Base-by-base conservation (phyloP, 1,140 invertebrate species). In the Magallana ariakensis region DNA sequence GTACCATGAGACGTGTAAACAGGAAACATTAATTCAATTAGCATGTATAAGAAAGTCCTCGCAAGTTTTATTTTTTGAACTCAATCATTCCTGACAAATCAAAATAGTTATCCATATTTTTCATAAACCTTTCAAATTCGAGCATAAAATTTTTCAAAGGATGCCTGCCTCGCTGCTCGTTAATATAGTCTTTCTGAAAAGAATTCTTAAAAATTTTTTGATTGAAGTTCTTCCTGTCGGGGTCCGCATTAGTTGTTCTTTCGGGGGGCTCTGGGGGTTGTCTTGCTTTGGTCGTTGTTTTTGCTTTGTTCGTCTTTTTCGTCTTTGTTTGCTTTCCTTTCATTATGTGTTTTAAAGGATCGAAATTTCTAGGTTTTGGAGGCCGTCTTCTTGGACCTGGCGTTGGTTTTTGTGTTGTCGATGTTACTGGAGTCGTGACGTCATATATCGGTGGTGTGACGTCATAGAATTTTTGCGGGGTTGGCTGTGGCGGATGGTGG, bases 51-150 rank as follows among this genome's bases (percentile, higher is more conserved):
- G 1, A 46, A 46, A 46, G 5, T 46, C 33, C 33, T 5, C 33
- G 1, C 5, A 46, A 46, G 2, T 46, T 46, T 46, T 46, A 46
- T 46, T 46, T 46, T 46, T 46, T 46, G 33, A 46, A 46, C 33
- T 46, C 66, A 11, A 75, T 19, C 66, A 75, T 75, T 26, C 66
- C 66, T 11, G 66, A 19, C 22, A 75, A 22, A 26, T 75, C 66
- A 11, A 75, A 26, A 26, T 26, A 75, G 9, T 19, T 26, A 26
- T 75, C 66, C 66, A 75, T 75, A 10, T 75, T 19, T 26, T 75
- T 75, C 66, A 75, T 75, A 26, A 75, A 75, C 22, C 66, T 75
- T 75, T 75, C 66, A 26, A 75, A 75, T 33, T 75, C 66, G 9
- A 26, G 13, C 22, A 75, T 22, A 10, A 75, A 75, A 26, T 75